Evolutionary conservation across 1,140 invertebrate species (phyloP).

Genomic region (Plodia interpunctella): DNA sequence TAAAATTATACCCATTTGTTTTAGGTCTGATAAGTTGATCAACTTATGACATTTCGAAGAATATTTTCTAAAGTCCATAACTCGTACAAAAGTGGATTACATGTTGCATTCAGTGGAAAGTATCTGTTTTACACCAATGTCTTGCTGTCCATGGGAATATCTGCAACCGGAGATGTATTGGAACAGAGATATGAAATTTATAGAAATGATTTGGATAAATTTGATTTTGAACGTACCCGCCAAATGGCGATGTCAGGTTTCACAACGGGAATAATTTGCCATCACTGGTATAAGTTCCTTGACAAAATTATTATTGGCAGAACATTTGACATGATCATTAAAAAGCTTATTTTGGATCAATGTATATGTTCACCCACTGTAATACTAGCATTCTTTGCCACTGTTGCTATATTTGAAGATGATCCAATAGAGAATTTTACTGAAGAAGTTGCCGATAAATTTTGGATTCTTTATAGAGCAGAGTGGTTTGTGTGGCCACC

Average conservation of each 20-base stretch:
- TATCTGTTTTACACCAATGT: conserved; percentile 90
- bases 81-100: conserved; percentile 26
- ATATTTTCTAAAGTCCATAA: conserved; percentile 33
- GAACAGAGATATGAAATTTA: conserved; percentile 90
- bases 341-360: conserved; percentile 93
- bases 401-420: conserved; percentile 84
- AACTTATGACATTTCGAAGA: conserved; percentile 35
- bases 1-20: conserved; percentile 23
- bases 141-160: conserved; percentile 84
- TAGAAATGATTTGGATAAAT: conserved; percentile 77
- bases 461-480: conserved; percentile 85
- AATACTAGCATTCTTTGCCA: conserved; percentile 87
- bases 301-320: conserved; percentile 83
- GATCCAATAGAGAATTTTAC: conserved; percentile 79
- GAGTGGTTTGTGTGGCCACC: conserved; percentile 90
- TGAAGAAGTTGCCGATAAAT: conserved; percentile 85
- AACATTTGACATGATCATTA: conserved; percentile 81
- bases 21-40: conserved; percentile 21
- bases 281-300: conserved; percentile 83
- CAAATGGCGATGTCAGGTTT: conserved; percentile 88
- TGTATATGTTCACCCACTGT: conserved; percentile 89
- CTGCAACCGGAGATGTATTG: conserved; percentile 85
- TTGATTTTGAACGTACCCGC: conserved; percentile 81
- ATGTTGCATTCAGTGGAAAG: conserved; percentile 79
- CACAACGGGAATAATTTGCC: conserved; percentile 86